Evolutionary conservation across 2,888 invertebrate species (phyloP).

Genomic region (Beris morrisii): DNA sequence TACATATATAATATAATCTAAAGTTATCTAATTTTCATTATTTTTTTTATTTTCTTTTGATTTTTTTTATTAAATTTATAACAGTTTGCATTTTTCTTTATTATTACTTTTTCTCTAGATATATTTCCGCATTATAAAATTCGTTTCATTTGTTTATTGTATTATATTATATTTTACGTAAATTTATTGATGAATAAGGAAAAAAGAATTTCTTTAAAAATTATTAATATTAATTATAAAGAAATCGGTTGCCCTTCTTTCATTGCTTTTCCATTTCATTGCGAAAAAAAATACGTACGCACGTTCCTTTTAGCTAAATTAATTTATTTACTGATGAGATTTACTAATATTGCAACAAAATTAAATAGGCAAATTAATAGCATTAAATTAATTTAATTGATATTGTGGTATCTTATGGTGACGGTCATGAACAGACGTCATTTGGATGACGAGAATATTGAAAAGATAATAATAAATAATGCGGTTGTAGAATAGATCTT

Average conservation of each 20-base stretch:
- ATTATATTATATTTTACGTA: conserved; percentile 23
- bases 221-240: background rate
- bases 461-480: too few relatives aligned
- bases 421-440: background rate
- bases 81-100: conserved; percentile 18
- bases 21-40: conserved; percentile 22
- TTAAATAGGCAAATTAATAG: too few relatives aligned
- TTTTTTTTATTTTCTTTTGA: conserved; percentile 16
- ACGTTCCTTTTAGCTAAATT: too few relatives aligned
- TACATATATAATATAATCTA: conserved; percentile 21
- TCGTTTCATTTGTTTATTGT: conserved; percentile 33
- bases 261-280: conserved; percentile 1
- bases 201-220: background rate
- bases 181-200: conserved; percentile 12
- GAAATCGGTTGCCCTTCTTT: background rate
- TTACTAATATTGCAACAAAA: too few relatives aligned
- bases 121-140: conserved; percentile 29
- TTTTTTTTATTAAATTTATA: conserved; percentile 20
- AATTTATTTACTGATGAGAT: too few relatives aligned
- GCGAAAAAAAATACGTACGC: background rate
- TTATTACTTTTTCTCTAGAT: conserved; percentile 15
- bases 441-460: background rate
- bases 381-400: too few relatives aligned
- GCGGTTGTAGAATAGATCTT: too few relatives aligned
- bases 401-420: too few relatives aligned